Evolutionary conservation across 2,888 invertebrate genomes (phyloP).

Genomic region (Drosophila atripex): DNA sequence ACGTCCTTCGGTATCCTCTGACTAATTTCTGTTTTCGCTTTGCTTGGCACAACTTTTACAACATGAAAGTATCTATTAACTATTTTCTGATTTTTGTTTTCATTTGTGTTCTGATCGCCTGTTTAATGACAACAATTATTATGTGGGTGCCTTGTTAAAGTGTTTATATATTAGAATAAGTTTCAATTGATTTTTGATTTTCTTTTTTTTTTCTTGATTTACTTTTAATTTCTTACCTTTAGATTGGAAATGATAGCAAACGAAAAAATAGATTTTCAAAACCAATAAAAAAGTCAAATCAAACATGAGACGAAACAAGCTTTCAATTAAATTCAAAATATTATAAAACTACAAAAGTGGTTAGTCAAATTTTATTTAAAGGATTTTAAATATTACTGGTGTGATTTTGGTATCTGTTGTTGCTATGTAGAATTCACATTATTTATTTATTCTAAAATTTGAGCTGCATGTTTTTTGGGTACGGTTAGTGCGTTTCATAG

Average conservation of each 20-base stretch:
- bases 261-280: slow-evolving; percentile 30
- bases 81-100: slow-evolving; percentile 24
- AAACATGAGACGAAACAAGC: slow-evolving; percentile 41
- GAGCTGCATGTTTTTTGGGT: slow-evolving; percentile 23
- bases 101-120: slow-evolving; percentile 25
- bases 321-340: slow-evolving; percentile 25
- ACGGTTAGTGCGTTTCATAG: slow-evolving; percentile 22
- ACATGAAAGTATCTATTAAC: slow-evolving; percentile 44
- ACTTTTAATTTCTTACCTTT: slow-evolving; percentile 50
- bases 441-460: slow-evolving; percentile 31
- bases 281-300: slow-evolving; percentile 14
- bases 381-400: slow-evolving; percentile 21
- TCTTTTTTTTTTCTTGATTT: slow-evolving; percentile 55
- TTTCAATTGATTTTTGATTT: slow-evolving; percentile 65
- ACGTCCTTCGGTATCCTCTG: slow-evolving; percentile 29
- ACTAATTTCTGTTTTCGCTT: slow-evolving; percentile 37
- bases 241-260: slow-evolving; percentile 51
- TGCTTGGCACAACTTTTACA: slow-evolving; percentile 57
- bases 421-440: slow-evolving; percentile 76
- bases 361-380: slow-evolving; percentile 19
- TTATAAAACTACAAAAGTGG: slow-evolving; percentile 57
- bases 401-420: slow-evolving; percentile 33
- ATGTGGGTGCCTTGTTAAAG: slow-evolving; percentile 55
- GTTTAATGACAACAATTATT: slow-evolving; percentile 60
- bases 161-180: slow-evolving; percentile 38